phyloP scores from a whole-genome alignment of 2,888 invertebrate genomes.

The Diploptera punctata region DNA sequence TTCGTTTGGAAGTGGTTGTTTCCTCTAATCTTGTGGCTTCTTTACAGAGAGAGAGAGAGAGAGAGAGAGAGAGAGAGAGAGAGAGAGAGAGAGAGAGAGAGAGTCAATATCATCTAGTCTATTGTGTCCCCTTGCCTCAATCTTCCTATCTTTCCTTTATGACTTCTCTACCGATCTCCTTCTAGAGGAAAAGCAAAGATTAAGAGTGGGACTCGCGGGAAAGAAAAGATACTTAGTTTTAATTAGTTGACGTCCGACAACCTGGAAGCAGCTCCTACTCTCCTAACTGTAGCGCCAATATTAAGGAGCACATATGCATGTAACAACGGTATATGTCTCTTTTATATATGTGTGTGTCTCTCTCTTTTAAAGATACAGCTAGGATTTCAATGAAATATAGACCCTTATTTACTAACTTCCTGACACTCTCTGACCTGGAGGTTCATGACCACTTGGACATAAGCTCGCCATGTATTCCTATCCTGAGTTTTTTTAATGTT shows the following conservation, averaged over 20 bases:
- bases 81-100: no score
- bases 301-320: neutral
- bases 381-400: no score
- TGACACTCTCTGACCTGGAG: no score
- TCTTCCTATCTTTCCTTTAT: neutral
- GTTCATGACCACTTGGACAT: no score
- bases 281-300: conserved; percentile 10
- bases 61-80: no score
- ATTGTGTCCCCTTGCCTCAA: neutral
- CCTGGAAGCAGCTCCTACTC: neutral
- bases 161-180: neutral
- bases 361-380: no score
- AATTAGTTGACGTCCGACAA: conserved; percentile 37
- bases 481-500: no score
- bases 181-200: conserved; percentile 18
- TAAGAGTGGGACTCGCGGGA: conserved; percentile 26
- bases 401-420: no score
- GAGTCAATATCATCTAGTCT: neutral
- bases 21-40: neutral
- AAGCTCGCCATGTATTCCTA: no score
- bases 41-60: no score
- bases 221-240: conserved; percentile 37
- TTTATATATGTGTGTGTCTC: neutral
- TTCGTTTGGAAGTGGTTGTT: neutral
- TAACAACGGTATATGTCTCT: neutral